These are phyloP conservation scores for Emys orbicularis DNA, from an alignment of 2,797 vertebrate species.

Conservation along the genomic window DNA sequence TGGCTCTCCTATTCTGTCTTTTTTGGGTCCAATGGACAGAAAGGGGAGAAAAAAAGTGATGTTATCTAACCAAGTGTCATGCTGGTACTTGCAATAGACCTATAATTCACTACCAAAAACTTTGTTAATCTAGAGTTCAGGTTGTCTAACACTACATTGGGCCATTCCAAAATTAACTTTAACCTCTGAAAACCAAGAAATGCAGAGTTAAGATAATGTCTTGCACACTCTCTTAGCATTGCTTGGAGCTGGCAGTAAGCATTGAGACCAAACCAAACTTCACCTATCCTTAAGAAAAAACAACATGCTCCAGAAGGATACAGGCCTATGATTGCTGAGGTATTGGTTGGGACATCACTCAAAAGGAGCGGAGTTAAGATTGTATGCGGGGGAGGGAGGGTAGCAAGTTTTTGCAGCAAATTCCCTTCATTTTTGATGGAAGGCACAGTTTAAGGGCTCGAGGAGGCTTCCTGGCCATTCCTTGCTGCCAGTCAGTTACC, in stretches of 20 bases:
- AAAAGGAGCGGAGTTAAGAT: neutral
- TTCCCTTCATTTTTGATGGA: neutral
- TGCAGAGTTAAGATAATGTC: neutral
- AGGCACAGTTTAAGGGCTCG: neutral
- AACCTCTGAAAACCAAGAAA: neutral
- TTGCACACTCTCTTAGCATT: neutral
- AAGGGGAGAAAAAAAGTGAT: neutral
- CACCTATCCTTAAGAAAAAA: neutral
- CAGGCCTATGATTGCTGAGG: neutral
- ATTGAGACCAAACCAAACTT: neutral
- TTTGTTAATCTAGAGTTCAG: neutral
- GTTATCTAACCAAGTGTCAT: neutral
- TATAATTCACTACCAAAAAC: neutral
- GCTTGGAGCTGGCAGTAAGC: neutral
- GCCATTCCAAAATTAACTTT: neutral
- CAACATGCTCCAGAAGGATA: neutral
- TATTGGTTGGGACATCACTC: neutral
- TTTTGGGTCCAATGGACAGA: neutral
- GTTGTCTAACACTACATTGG: neutral
- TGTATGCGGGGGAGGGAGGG: neutral
- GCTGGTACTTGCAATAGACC: neutral
- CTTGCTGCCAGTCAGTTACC: neutral
- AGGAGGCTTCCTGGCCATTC: no score
- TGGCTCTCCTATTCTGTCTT: no score
- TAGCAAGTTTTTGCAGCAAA: neutral